Base-by-base conservation (phyloP, 64 coral and sea anemone genomes). In the Anthopleura sola region DNA sequence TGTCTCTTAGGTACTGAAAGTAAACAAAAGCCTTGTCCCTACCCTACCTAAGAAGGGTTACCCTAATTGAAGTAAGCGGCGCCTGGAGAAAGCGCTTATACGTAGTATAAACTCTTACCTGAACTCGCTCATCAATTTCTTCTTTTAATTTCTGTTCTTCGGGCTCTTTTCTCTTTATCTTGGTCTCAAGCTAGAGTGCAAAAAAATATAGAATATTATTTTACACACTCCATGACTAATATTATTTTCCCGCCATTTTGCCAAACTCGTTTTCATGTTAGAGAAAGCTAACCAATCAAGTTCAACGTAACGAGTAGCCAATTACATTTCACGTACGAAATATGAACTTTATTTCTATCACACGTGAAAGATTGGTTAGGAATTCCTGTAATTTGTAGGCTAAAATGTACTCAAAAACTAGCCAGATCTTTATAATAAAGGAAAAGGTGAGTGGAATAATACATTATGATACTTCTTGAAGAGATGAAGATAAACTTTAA, bases 61-160 rank as follows among this genome's bases (percentile, higher is more conserved):
- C n/a, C n/a, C n/a, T n/a, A n/a, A n/a, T 44, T 44, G 4, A 44
- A 6, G 40, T 44, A 44, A 44, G 9, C 40, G 40, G 40, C 9
- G 40, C 40, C 40, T 44, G 9, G 9, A 6, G 40, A 44, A 44
- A 44, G 4, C 9, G 50, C 50, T 53, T n/a, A n/a, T n/a, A n/a
- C n/a, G n/a, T n/a, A n/a, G n/a, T n/a, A n/a, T n/a, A n/a, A 17
- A 14, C 2, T 53, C 50, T 77, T 87, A 96, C 94, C 84, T 96
- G 94, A 33, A 92, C 84, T 90, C 75, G 92, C 24, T 96, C 94
- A 58, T 96, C 94, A 44, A 87, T 88, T 28, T 96, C 94, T 32
- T 96, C 94, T 84, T 96, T 96, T 18, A 92, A 57, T 66, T 96
- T 96, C 46, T 96, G 94, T 48, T 96, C 94, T 84, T 96, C 94